phyloP scores from a whole-genome alignment of 2,113 vertebrate genomes.

The Progne subis region DNA sequence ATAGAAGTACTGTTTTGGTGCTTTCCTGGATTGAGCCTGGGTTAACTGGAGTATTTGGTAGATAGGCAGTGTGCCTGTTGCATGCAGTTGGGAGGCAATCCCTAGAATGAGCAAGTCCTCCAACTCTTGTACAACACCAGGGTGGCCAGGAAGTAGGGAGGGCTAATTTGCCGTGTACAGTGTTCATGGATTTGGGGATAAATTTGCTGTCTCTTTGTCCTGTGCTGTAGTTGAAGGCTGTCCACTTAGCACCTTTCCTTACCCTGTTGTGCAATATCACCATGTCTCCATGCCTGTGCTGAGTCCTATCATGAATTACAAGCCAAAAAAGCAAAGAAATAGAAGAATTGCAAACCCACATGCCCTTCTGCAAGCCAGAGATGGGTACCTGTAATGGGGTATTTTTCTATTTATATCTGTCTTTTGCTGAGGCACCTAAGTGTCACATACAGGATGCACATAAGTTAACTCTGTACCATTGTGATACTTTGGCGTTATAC shows the following conservation, averaged over 20 bases:
- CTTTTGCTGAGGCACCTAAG: not conserved
- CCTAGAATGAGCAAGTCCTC: not conserved
- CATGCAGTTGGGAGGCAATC: fast-evolving
- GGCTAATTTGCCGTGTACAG: not conserved
- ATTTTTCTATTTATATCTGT: not conserved
- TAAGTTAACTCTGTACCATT: not conserved
- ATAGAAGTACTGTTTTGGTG: not conserved
- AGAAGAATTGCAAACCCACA: not conserved
- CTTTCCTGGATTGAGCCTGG: not conserved
- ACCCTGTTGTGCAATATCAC: not conserved
- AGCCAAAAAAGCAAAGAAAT: not conserved
- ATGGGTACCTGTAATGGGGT: not conserved
- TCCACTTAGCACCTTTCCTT: not conserved
- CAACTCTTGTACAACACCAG: not conserved
- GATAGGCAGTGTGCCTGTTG: not conserved
- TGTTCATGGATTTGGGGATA: not conserved
- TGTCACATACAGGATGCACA: not conserved
- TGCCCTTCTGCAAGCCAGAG: not conserved
- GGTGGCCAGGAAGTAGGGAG: not conserved
- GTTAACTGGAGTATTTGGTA: not conserved
- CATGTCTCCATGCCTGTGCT: fast-evolving
- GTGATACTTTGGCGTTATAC: not conserved
- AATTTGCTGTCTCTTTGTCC: not conserved
- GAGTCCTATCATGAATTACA: not conserved
- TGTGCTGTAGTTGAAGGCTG: not conserved